A percentile compares a stretch with the other conserved stretches of the same genome.
These are phyloP conservation scores for Malurus splendens DNA, from an alignment of 2,797 vertebrate genomes.

Conservation along the genomic window DNA sequence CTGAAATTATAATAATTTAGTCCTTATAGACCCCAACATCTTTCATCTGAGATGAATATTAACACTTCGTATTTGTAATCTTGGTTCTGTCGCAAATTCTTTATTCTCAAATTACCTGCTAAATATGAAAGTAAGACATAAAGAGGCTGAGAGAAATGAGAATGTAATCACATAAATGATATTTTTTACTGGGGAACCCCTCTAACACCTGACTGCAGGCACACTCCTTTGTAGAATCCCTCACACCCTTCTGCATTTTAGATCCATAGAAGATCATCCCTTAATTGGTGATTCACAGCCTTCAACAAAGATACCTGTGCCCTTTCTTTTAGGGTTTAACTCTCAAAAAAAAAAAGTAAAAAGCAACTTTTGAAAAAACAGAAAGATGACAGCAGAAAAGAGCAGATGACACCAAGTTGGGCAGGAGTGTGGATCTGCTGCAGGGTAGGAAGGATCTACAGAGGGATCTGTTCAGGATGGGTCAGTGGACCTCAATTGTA, in stretches of 20 bases:
- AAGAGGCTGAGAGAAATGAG: background rate
- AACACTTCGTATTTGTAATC: background rate
- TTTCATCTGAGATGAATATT: background rate
- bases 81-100: background rate
- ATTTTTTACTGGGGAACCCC: background rate
- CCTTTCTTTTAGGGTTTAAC: background rate
- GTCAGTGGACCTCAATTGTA: background rate
- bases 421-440: background rate
- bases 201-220: background rate
- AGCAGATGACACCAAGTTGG: background rate
- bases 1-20: background rate
- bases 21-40: background rate
- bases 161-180: accelerated
- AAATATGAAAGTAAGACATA: background rate
- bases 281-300: background rate
- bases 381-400: background rate
- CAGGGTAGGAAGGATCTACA: background rate
- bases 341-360: background rate
- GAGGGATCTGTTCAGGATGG: background rate
- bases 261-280: background rate
- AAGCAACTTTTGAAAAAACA: background rate
- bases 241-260: background rate
- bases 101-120: background rate
- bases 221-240: background rate
- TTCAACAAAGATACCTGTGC: background rate